Percentiles rank a stretch among this genome's conserved stretches.
These are phyloP conservation scores for Lysiphlebus fabarum DNA, from an alignment of 1,140 invertebrate species.

Conservation along the genomic window DNA sequence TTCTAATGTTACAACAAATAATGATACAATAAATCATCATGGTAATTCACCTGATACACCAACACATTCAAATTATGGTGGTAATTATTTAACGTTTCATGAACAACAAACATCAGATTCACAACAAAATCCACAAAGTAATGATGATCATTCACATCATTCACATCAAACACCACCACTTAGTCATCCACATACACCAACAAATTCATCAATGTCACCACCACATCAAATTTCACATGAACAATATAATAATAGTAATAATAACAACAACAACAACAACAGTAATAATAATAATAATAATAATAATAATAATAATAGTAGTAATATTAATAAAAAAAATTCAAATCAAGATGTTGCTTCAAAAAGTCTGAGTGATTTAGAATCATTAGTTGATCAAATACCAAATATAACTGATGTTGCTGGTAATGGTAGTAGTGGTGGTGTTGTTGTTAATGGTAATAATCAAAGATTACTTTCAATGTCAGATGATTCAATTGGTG, in stretches of 20 bases:
- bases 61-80: conserved; percentile 41
- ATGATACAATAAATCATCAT: conserved; percentile 31
- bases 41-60: conserved; percentile 45
- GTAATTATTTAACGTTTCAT: conserved; percentile 50
- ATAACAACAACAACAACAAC: too few relatives aligned
- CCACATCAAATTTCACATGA: conserved; percentile 40
- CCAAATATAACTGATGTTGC: conserved; percentile 76
- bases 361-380: conserved; percentile 83
- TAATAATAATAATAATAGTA: conserved; percentile 12
- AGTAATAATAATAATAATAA: conserved; percentile 12
- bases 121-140: conserved; percentile 38
- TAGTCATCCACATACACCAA: conserved; percentile 48
- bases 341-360: conserved; percentile 71
- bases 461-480: conserved; percentile 47
- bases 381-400: conserved; percentile 87
- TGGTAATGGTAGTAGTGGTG: too few relatives aligned
- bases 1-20: conserved; percentile 40
- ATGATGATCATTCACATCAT: conserved; percentile 45
- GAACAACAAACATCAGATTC: conserved; percentile 42
- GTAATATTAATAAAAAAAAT: conserved; percentile 29
- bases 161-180: conserved; percentile 51
- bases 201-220: conserved; percentile 49
- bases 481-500: conserved; percentile 34
- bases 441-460: too few relatives aligned
- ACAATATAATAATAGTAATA: conserved; percentile 47